A percentile compares a stretch with the other conserved stretches of the same genome.
These are phyloP conservation scores for Phalacrocorax carbo DNA, from an alignment of 2,113 vertebrate genomes.

Conservation along the genomic window DNA sequence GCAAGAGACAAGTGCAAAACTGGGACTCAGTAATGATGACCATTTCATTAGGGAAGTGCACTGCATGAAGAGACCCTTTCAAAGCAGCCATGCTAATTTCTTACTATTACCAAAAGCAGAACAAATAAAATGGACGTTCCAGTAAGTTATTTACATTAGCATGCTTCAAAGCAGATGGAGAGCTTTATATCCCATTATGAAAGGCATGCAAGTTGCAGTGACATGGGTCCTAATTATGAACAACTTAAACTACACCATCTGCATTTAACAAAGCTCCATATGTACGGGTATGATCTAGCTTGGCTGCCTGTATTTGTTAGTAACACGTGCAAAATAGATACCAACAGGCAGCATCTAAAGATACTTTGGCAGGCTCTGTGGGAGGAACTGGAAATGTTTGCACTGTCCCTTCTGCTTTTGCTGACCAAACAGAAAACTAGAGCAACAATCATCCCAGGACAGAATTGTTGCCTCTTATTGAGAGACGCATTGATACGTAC, in stretches of 20 bases:
- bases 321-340: not conserved
- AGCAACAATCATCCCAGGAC: not conserved
- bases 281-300: not conserved
- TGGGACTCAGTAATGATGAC: not conserved
- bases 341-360: not conserved
- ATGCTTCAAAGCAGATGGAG: slow-evolving; percentile 40
- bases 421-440: not conserved
- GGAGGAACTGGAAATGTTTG: not conserved
- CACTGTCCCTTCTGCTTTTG: not conserved
- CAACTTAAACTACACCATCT: slow-evolving; percentile 46
- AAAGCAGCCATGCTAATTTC: not conserved
- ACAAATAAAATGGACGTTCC: slow-evolving; percentile 3
- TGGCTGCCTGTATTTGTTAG: slow-evolving; percentile 2
- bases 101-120: not conserved
- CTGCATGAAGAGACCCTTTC: not conserved
- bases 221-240: slow-evolving; percentile 40
- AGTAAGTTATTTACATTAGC: slow-evolving; percentile 35
- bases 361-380: not conserved
- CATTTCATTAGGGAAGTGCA: not conserved
- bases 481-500: rapidly evolving
- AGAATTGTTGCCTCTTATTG: not conserved
- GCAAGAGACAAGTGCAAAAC: not conserved
- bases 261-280: slow-evolving; percentile 45
- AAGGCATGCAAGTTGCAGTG: slow-evolving; percentile 16
- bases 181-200: slow-evolving; percentile 26